Percentiles rank a stretch among this genome's conserved stretches.
Conservation (phyloP, 2,888 invertebrate genomes). For the Geophilus truncorum region DNA sequence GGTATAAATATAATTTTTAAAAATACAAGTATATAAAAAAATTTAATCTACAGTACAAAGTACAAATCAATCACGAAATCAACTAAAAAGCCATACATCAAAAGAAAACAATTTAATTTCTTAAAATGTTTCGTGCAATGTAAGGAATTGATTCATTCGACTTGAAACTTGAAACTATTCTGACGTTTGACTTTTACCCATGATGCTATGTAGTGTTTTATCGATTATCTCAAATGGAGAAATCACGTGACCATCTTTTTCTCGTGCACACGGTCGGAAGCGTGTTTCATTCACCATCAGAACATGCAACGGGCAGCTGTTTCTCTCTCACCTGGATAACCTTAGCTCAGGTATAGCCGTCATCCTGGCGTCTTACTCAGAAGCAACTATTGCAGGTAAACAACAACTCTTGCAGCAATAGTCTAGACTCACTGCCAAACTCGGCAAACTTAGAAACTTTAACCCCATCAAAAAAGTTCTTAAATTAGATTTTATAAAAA, state of each 20-base stretch:
- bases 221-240: not conserved
- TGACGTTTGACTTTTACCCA: not conserved
- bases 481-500: no score
- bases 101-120: no score
- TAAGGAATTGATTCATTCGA: not conserved
- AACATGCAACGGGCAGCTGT: constrained; percentile 1
- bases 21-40: no score
- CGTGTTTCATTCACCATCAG: constrained; percentile 10
- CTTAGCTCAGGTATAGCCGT: not conserved
- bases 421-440: not conserved
- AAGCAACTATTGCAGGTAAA: not conserved
- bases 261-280: not conserved
- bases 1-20: no score
- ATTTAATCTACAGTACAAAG: no score
- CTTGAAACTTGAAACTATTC: not conserved
- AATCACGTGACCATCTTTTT: constrained; percentile 24
- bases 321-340: constrained; percentile 5
- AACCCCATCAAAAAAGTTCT: no score
- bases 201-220: not conserved
- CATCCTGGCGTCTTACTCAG: not conserved
- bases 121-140: no score
- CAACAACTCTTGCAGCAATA: not conserved
- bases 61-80: no score
- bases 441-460: not conserved
- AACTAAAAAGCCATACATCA: no score